Conservation (phyloP, 2,888 invertebrate species). For the Lissocephala sabroskyi region DNA sequence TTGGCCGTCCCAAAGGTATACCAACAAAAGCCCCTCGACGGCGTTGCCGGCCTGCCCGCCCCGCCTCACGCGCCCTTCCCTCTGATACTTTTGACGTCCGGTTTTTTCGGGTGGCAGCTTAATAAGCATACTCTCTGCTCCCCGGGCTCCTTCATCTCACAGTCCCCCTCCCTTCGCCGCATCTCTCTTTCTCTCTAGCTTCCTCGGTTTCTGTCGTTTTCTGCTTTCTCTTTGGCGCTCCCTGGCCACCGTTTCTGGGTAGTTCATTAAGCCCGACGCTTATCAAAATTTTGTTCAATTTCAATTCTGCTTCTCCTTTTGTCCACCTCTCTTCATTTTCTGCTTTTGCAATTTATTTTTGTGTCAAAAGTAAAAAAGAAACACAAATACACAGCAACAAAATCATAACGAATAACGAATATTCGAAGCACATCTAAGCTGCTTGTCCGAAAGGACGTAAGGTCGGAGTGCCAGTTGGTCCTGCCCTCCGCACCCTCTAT, state of each 20-base stretch:
- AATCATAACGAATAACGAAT: too few relatives aligned
- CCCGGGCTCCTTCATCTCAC: slow-evolving; percentile 11
- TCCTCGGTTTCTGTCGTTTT: too few relatives aligned
- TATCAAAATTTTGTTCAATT: slow-evolving; percentile 8
- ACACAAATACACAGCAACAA: too few relatives aligned
- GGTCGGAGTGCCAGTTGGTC: too few relatives aligned
- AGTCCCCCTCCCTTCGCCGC: not conserved
- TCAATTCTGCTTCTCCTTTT: slow-evolving; percentile 13
- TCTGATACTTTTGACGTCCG: not conserved
- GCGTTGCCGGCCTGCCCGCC: not conserved
- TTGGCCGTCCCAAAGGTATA: not conserved
- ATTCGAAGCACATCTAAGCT: too few relatives aligned
- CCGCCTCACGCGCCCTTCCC: too few relatives aligned
- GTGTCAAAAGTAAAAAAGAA: too few relatives aligned
- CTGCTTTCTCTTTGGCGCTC: too few relatives aligned
- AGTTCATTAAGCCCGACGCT: slow-evolving; percentile 58
- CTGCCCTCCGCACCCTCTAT: too few relatives aligned
- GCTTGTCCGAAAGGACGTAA: too few relatives aligned
- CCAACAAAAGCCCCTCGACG: not conserved
- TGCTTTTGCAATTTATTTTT: not conserved
- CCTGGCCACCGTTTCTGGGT: slow-evolving; percentile 29
- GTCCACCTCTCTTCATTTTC: slow-evolving; percentile 2
- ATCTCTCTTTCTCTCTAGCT: too few relatives aligned
- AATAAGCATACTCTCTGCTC: slow-evolving; percentile 31
- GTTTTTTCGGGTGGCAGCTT: slow-evolving; percentile 20